These are phyloP conservation scores for Leptopterna dolabrata DNA, from an alignment of 2,888 invertebrate genomes.

Conservation along the genomic window DNA sequence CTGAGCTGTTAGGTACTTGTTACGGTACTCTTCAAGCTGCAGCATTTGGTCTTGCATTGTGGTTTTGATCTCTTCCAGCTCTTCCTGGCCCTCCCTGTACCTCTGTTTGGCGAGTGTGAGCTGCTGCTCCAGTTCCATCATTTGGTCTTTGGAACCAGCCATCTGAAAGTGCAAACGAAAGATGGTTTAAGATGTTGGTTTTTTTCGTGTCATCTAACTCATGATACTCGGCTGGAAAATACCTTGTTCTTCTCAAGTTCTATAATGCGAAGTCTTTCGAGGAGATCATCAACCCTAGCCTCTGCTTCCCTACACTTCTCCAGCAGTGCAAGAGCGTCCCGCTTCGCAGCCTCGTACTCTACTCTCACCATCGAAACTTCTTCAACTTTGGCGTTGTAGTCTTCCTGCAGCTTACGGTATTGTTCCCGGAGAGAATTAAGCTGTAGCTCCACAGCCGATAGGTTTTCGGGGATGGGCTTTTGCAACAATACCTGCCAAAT, in stretches of 20 bases:
- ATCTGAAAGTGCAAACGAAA: conserved; percentile 55
- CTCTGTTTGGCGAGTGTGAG: conserved; percentile 70
- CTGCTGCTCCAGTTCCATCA: conserved; percentile 74
- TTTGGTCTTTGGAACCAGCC: conserved; percentile 72
- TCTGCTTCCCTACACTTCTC: conserved; percentile 69
- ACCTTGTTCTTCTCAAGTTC: conserved; percentile 67
- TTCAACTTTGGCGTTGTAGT: conserved; percentile 74
- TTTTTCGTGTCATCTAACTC: too few species aligned
- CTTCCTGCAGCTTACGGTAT: conserved; percentile 74
- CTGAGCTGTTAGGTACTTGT: conserved; percentile 77
- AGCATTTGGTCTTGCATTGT: conserved; percentile 75
- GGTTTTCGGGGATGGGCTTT: conserved; percentile 21
- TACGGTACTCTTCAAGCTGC: conserved; percentile 77
- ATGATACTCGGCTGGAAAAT: too few species aligned
- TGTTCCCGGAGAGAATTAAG: conserved; percentile 73
- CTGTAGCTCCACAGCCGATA: conserved; percentile 64
- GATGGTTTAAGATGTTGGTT: too few species aligned
- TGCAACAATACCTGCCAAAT: conserved; percentile 64
- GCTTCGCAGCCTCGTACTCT: conserved; percentile 69
- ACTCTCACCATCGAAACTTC: conserved; percentile 73
- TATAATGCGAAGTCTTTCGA: conserved; percentile 69
- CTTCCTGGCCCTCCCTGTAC: conserved; percentile 73
- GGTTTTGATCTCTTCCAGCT: conserved; percentile 67
- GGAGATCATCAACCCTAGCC: conserved; percentile 72
- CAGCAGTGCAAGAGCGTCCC: conserved; percentile 53